Evolutionary conservation across 2,797 vertebrate genomes (phyloP).

Genomic region (Galago senegalensis): DNA sequence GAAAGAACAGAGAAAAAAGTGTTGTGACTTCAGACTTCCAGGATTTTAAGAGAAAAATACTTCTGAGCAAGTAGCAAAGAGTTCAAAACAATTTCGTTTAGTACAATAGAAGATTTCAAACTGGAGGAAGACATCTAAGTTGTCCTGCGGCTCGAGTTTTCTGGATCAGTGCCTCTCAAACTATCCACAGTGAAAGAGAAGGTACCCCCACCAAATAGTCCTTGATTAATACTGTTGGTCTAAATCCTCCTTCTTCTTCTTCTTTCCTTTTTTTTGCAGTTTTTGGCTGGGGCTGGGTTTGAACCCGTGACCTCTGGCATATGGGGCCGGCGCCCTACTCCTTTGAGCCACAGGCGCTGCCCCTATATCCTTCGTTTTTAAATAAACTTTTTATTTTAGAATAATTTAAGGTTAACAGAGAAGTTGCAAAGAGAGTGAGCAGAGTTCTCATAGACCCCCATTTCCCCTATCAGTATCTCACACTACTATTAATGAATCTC

Average conservation of each 20-base stretch:
- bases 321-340: too few relatives aligned
- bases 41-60: conserved; percentile 67
- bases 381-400: background rate
- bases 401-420: background rate
- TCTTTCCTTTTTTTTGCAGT: too few relatives aligned
- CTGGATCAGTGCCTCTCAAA: background rate
- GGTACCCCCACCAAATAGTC: background rate
- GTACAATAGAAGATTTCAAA: background rate
- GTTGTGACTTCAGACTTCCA: conserved; percentile 43
- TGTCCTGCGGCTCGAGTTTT: background rate
- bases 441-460: background rate
- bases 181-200: background rate
- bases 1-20: conserved; percentile 72
- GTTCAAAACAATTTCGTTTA: conserved; percentile 34
- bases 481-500: background rate
- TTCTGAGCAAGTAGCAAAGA: conserved; percentile 44
- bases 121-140: background rate
- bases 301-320: too few relatives aligned
- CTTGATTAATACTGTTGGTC: background rate
- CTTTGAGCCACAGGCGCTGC: too few relatives aligned
- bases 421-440: background rate
- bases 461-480: background rate
- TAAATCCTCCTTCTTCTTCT: background rate
- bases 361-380: background rate
- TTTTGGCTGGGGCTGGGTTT: too few relatives aligned